Evolutionary conservation across 2,888 invertebrate species (phyloP), one percentile per base, ranked within the genome.

Genomic region (Beris morrisii): DNA sequence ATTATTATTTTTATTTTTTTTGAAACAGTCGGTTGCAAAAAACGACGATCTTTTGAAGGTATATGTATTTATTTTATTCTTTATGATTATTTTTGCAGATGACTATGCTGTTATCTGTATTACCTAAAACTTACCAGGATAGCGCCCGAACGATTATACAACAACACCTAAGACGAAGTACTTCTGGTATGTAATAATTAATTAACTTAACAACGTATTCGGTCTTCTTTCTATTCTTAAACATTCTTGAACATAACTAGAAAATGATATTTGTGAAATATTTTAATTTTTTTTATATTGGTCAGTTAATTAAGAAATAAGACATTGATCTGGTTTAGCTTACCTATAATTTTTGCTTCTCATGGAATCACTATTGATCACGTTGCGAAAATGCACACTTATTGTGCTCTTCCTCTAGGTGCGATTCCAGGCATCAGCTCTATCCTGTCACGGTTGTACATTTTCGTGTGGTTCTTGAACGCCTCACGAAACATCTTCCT

Each of bases 101-200:
- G 80, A 93, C 94, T 46, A 86, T 90, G 77, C 83, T 95, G 70
- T 83, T 92, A 76, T 84, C 88, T 38, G 87, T 88, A 72, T 81
- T 92, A 71, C 88, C 92, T 6, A 85, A 88, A 69, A 88, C 87
- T 55, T 88, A 88, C 72, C 87, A 91, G 81, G 88, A 91, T 72
- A 81, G 88, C 12, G 91, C 91, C 65, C 86, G 88, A 71, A 85
- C 85, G 4, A 85, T 91, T 28, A 86, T 92, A 1, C 90, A 91
- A 70, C 87, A 86, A 70, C 88, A 91, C 73, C 84, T 92, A 72
- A 83, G 89, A 64, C 85, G 89, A 69, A 89, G 84, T 55, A 86
- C 86, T 59, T 83, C 83, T 7, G 83, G 84, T 65, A 73, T 69
- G 69, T 69, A 15, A 0, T 69, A 15, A 0, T n/a, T n/a, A 9